Base-by-base conservation (phyloP, 2,888 invertebrate genomes). In the Peribatodes rhomboidaria region DNA sequence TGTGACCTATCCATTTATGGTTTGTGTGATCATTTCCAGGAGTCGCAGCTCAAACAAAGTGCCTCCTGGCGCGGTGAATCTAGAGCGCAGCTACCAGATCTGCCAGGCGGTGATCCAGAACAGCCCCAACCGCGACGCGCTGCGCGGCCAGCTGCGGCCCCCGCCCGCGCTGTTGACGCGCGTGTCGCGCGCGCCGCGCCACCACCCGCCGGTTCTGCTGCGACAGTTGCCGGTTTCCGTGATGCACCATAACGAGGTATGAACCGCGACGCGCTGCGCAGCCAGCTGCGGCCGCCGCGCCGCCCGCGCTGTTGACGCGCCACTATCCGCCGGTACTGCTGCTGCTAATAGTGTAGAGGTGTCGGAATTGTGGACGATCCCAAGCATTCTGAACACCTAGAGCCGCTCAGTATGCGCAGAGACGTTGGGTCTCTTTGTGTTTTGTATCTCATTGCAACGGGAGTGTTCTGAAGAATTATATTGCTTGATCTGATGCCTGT, bases 51-150 rank as follows among this genome's bases (percentile, higher is more conserved):
- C 95, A 8, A 96, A 96, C 78, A 96, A 96, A 84, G 95, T 97
- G 67, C 98, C 98, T 0, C 98, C 98, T 0, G 98, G 98, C 1
- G 97, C 97, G 4, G 97, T 98, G 37, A 98, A 99, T 89, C 91
- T 98, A 59, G 98, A 98, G 85, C 95, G 99, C 61, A 98, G 98
- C 84, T 98, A 98, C 88, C 98, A 98, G 91, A 99, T 99, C 77
- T 98, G 97, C 80, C 97, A 97, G 87, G 97, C 97, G 46, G 97
- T 97, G n/a, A 97, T 99, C 71, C 98, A 98, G 89, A 98, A 98
- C 87, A 98, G 98, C 82, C 98, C 98, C 0, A 98, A 98, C 90
- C 94, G 98, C 16, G 97, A 98, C 83, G 97, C 97, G 77, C 88
- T 98, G 52, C 95, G 97, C 62, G 97, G 97, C 7, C 98, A 98